Evolutionary conservation across 2,113 vertebrate species (phyloP), one percentile per base, ranked within the genome.

Genomic region (Corythoichthys haematopterus): DNA sequence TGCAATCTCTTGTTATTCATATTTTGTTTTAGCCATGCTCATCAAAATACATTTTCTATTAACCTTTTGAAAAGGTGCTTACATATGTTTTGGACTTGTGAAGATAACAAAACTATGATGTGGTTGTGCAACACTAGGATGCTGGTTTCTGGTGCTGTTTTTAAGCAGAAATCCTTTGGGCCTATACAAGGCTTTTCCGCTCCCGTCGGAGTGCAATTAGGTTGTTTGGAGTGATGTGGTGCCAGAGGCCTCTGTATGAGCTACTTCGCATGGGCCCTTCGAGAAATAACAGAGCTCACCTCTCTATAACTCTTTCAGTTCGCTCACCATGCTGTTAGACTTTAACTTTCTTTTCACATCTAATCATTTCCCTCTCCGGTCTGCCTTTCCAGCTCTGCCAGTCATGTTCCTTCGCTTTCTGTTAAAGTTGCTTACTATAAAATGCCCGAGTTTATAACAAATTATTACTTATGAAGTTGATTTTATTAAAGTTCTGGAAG

Each of bases 151-250:
- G 59, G 68, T 77, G 63, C 74, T 84, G 75, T 83, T 89, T 85
- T 85, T 74, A 71, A 69, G 74, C 64, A 81, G 75, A 86, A 81
- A 59, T 86, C 86, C 80, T 80, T 63, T 80, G 85, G 87, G 87
- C 78, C 72, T 45, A 47, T 64, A 76, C 76, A 77, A 84, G 85
- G 72, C 76, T 84, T 84, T 82, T 84, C 61, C 72, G 8, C 67
- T 91, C 90, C 88, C 88, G 57, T 80, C 20, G 86, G 88, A 89
- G 76, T 75, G 81, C 80, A 89, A 88, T 90, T 91, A 91, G 84
- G 80, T 80, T 84, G 76, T 83, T 81, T 86, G 76, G 86, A 88
- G 86, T 88, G 85, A 88, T 88, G 84, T 76, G 80, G 78, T 82
- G 89, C 88, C 87, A 87, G 79, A 88, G 87, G 87, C 87, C 87